Base-by-base conservation (phyloP, 1,140 invertebrate species). In the Aphelinus atriplicis region DNA sequence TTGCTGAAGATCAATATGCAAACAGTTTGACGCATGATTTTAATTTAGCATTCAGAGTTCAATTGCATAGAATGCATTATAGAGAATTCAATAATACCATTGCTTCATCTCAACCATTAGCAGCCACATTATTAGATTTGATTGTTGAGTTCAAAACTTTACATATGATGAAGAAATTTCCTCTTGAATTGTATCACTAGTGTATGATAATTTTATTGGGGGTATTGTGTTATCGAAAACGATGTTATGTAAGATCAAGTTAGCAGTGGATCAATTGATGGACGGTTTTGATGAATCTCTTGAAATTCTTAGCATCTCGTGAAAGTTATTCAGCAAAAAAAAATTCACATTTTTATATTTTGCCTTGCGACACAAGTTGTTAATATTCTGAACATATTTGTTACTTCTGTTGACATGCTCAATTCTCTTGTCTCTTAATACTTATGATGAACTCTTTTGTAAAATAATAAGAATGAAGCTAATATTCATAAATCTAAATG, bases 381-480 rank as follows among this genome's bases (percentile, higher is more conserved):
- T 55, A 98, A 97, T 85, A 96, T 98, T 74, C 95, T 99, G 80
- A 99, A 99, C 88, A 89, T 99, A 73, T 99, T 99, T 82, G 98
- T 99, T 64, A 98, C 97, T 1, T 98, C 96, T 86, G 97, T 97
- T 4, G 97, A 99, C 86, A 98, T 96, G 53, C 98, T n/a, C n/a
- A n/a, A n/a, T 99, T 87, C 89, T 99, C 65, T 95, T 96, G n/a
- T 96, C 95, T 48, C 96, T 97, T 1, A 93, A 93, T 58, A 96
- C 94, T 81, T 99, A 99, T 85, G 97, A 99, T 88, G 96, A 98
- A 85, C 90, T 99, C 0, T 99, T 98, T 87, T 99, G 99, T 87
- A 97, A 99, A 89, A 92, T 99, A 47, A 97, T 99, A 71, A 90
- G 97, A 61, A 97, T 97, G 93, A 94, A 97, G 85, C 92, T 94